Conservation (phyloP, 2,888 invertebrate genomes). For the Ophonus ardosiacus region DNA sequence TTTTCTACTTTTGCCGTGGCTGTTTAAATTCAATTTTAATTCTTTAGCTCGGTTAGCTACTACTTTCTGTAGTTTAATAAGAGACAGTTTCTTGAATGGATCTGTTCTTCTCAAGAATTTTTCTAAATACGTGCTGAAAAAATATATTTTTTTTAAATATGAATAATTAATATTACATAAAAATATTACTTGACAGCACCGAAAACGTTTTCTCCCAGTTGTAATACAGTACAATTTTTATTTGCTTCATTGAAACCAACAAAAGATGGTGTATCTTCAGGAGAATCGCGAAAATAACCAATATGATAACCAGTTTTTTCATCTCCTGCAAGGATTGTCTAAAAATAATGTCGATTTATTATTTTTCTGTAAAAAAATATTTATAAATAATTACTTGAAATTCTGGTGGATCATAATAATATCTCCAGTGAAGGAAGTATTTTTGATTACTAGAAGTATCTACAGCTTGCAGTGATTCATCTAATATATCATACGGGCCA, state of each 20-base stretch:
- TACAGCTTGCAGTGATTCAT: slow-evolving; percentile 79
- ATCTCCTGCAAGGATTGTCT: slow-evolving; percentile 85
- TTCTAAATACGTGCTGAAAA: slow-evolving; percentile 78
- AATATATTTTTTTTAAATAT: background rate
- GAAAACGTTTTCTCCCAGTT: slow-evolving; percentile 89
- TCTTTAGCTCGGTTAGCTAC: slow-evolving; percentile 82
- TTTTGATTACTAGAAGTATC: slow-evolving; percentile 76
- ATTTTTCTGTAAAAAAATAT: background rate
- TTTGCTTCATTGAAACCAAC: slow-evolving; percentile 86
- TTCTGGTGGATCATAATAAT: slow-evolving; percentile 96
- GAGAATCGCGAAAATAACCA: slow-evolving; percentile 93
- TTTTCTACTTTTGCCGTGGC: slow-evolving; percentile 80
- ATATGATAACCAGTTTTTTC: slow-evolving; percentile 87
- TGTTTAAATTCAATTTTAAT: slow-evolving; percentile 80
- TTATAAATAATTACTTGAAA: slow-evolving; percentile 81
- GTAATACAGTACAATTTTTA: slow-evolving; percentile 83
- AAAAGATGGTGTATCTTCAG: slow-evolving; percentile 85
- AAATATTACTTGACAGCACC: slow-evolving; percentile 84
- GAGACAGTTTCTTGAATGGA: slow-evolving; percentile 82
- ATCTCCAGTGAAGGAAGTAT: slow-evolving; percentile 92
- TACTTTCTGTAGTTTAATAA: slow-evolving; percentile 80
- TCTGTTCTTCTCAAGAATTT: slow-evolving; percentile 76
- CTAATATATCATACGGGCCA: slow-evolving; percentile 92
- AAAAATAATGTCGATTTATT: slow-evolving; percentile 63
- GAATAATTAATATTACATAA: slow-evolving; percentile 5